Evolutionary conservation across 2,113 vertebrate species (phyloP), one percentile per base, ranked within the genome.

Genomic region (Etheostoma cragini): DNA sequence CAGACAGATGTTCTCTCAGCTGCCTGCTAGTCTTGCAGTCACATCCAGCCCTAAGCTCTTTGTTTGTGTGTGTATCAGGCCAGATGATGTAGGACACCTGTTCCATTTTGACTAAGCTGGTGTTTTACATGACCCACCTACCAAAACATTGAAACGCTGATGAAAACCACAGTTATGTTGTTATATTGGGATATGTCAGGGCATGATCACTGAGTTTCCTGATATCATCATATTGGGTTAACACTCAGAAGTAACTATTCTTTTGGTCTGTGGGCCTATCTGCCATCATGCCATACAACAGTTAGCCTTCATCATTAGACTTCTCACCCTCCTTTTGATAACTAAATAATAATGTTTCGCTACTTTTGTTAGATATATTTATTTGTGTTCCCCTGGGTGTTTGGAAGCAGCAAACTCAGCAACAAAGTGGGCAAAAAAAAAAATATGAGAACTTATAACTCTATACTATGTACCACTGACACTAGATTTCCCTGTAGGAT

Each of bases 31-130:
- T 54, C 35, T 83, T 68, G 47, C n/a, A 72, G 76, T 63, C 62
- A 61, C 71, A 58, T 80, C 78, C 75, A 78, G 50, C 64, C 4
- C 24, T 47, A 11, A 42, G 38, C 64, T 71, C 8, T 64, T 30
- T 79, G 67, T 70, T 70, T 56, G 6, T 73, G 15, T 81, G 66
- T 19, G 22, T 8, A 46, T 57, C 8, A n/a, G 19, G 11, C 42
- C 78, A 52, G 69, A 73, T 76, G 76, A 88, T 88, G 8, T 85
- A 79, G 80, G 82, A 74, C 89, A 90, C 77, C 85, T 83, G 88
- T 91, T 89, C 86, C 71, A 30, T 72, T 86, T 81, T 13, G 24
- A 11, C 63, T 84, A 62, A 87, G 81, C 84, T 85, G 88, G 84
- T 90, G 86, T 87, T 88, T 76, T 56, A 76, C 33, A 73, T 63